phyloP scores from a whole-genome alignment of 2,888 invertebrate species.

The Apodemia zela region DNA sequence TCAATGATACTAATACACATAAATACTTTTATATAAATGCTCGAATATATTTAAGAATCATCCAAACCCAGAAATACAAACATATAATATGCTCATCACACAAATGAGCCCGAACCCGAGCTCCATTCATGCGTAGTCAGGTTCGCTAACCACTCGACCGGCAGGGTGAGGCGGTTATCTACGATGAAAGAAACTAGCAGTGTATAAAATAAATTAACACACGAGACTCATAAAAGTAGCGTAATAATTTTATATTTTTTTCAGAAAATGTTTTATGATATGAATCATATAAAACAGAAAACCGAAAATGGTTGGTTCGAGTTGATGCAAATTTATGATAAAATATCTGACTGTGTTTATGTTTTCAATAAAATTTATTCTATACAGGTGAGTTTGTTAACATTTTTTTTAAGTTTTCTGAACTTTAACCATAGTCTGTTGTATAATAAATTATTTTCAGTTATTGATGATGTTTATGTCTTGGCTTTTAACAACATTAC shows the following conservation, averaged over 20 bases:
- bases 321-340: slow-evolving; percentile 61
- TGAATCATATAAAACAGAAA: slow-evolving; percentile 31
- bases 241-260: slow-evolving; percentile 25
- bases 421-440: too few species aligned
- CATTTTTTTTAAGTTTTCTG: background rate
- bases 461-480: slow-evolving; percentile 50
- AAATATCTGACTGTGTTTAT: slow-evolving; percentile 50
- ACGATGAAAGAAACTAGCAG: too few species aligned
- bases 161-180: too few species aligned
- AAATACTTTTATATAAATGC: too few species aligned
- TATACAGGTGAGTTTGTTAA: slow-evolving; percentile 42
- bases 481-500: slow-evolving; percentile 50
- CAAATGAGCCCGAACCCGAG: too few species aligned
- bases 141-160: too few species aligned
- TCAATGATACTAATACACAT: too few species aligned
- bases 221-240: background rate
- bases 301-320: slow-evolving; percentile 52
- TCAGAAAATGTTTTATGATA: slow-evolving; percentile 37
- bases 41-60: too few species aligned
- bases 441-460: slow-evolving; percentile 37
- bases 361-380: slow-evolving; percentile 54
- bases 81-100: too few species aligned
- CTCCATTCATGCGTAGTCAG: too few species aligned
- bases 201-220: too few species aligned
- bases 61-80: too few species aligned